Evolutionary conservation across 2,113 vertebrate genomes (phyloP), one percentile per base, ranked within the genome.

Genomic region (Pedetes capensis): DNA sequence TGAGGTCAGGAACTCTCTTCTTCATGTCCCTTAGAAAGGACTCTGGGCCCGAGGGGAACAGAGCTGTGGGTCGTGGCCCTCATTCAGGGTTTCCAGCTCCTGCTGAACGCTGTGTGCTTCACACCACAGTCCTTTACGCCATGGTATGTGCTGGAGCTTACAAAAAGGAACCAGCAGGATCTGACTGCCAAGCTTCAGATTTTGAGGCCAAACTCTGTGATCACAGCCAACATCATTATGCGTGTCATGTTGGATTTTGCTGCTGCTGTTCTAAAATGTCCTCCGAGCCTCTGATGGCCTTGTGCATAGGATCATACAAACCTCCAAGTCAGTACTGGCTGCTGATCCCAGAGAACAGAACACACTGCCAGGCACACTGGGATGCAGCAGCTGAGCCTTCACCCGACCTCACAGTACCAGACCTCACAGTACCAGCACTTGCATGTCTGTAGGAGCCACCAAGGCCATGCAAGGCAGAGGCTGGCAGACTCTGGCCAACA

Each of bases 281-380:
- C 37, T 66, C 13, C 17, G 39, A 39, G 39, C 2, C 51, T 51
- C 34, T 4, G 1, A 4, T 42, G 18, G 1, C 22, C 32, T 22
- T 69, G 4, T 51, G 44, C 14, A 11, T 85, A 44, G 3, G 8
- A 53, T 17, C n/a, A 49, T 39, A 64, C 39, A 64, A 22, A 5
- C 53, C 47, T 39, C 27, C 4, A 84, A 8, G 37, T 47, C 66
- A 29, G 42, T 5, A 22, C 14, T 55, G 47, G 51, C n/a, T 49
- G 13, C 42, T 81, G 61, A 34, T 49, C 5, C 34, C 0, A 0
- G 49, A 75, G 64, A 0, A 1, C 1, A 2, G 66, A 23, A 39
- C 34, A 17, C 6, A 5, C 20, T 59, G 39, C 68, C 9, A 4
- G 42, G 44, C 53, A 42, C 29, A 39, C 13, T 9, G 55, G 64